Conservation (phyloP, 2,888 invertebrate genomes). For the Mimachlamys varia region DNA sequence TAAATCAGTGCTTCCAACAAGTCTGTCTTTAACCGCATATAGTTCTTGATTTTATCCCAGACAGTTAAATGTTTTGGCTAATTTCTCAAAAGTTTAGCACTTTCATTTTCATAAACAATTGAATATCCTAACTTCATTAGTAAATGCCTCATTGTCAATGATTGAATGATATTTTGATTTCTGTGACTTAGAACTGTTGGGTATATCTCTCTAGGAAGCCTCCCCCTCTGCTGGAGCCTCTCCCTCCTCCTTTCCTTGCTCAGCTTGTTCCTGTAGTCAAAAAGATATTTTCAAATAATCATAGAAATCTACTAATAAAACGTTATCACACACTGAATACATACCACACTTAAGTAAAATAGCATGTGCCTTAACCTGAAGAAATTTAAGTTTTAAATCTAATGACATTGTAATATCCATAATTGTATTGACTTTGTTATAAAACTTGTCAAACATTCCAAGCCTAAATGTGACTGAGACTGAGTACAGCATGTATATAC, state of each 20-base stretch:
- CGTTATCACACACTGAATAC: too few species aligned
- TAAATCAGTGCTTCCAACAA: not conserved
- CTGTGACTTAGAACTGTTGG: not conserved
- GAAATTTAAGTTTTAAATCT: too few species aligned
- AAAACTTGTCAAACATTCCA: not conserved
- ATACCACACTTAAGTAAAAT: too few species aligned
- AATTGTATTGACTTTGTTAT: not conserved
- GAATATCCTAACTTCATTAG: not conserved
- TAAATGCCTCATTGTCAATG: slow-evolving; percentile 27
- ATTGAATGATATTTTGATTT: not conserved
- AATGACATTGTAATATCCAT: too few species aligned
- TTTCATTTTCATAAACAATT: not conserved
- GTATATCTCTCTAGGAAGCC: slow-evolving; percentile 41
- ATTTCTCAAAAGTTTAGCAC: not conserved
- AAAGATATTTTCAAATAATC: not conserved
- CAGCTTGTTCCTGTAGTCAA: slow-evolving; percentile 19
- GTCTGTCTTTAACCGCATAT: not conserved
- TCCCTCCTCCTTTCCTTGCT: slow-evolving; percentile 26
- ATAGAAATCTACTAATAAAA: too few species aligned
- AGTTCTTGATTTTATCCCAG: not conserved
- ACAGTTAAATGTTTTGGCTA: not conserved
- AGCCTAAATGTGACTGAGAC: not conserved
- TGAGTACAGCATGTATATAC: not conserved
- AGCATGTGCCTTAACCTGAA: too few species aligned
- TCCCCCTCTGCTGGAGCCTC: slow-evolving; percentile 42